Evolutionary conservation across 2,113 vertebrate species (phyloP).

Genomic region (Cololabis saira): DNA sequence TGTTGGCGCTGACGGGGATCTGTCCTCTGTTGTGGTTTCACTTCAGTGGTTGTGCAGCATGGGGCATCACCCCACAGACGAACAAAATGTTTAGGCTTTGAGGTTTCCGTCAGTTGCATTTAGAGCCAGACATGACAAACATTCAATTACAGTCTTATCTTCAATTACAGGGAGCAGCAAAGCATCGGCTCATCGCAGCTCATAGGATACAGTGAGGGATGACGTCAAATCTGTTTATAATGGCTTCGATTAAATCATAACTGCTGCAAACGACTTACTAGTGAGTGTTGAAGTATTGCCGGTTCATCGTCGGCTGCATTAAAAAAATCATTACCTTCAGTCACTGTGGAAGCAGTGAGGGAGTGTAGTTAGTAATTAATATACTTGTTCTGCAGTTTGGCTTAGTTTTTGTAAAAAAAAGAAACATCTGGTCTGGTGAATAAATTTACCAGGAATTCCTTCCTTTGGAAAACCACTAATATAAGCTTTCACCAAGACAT

Average conservation of each 20-base stretch:
- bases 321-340: too few species aligned
- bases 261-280: background rate
- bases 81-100: conserved; percentile 23
- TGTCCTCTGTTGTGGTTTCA: conserved; percentile 27
- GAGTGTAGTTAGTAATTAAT: too few species aligned
- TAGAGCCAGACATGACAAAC: conserved; percentile 3
- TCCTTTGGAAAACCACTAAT: too few species aligned
- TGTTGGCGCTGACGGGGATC: conserved; percentile 36
- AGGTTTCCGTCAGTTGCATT: conserved; percentile 13
- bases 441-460: too few species aligned
- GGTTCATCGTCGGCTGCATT: too few species aligned
- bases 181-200: too few species aligned
- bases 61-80: conserved; percentile 28
- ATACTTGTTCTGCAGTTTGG: too few species aligned
- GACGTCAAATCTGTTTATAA: background rate
- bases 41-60: conserved; percentile 41
- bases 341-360: too few species aligned
- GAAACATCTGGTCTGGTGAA: too few species aligned
- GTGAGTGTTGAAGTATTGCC: too few species aligned
- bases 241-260: background rate
- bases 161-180: background rate
- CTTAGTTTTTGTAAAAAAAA: too few species aligned
- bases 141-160: background rate
- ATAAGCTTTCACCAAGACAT: too few species aligned
- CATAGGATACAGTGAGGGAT: background rate